Conservation (phyloP, 2,888 invertebrate species). For the Oscheius sp. region DNA sequence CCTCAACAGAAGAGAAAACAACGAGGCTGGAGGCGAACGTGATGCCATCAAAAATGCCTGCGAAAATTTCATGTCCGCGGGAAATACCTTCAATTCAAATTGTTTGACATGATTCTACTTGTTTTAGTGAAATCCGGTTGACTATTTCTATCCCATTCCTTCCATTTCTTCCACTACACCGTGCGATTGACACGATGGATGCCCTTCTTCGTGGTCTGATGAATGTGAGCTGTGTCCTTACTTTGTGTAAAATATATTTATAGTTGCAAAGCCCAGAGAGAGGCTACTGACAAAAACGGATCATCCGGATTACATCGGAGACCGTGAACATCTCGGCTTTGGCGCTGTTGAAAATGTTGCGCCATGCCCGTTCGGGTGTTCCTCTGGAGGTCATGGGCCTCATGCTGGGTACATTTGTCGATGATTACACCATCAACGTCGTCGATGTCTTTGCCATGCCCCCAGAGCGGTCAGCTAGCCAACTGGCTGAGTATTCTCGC, state of each 20-base stretch:
- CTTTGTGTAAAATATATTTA: background rate
- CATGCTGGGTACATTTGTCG: conserved; percentile 94
- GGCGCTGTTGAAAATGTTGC: conserved; percentile 96
- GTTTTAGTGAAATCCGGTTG: too few species aligned
- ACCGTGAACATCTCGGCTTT: conserved; percentile 89
- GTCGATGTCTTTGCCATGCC: conserved; percentile 99
- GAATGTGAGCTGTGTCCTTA: background rate
- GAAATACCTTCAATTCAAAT: too few species aligned
- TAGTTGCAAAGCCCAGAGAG: conserved; percentile 7
- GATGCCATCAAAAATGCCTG: too few species aligned
- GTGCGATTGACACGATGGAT: background rate
- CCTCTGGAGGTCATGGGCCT: conserved; percentile 84
- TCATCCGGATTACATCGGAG: conserved; percentile 95
- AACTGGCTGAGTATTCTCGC: too few species aligned
- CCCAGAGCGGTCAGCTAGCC: too few species aligned
- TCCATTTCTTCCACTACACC: too few species aligned
- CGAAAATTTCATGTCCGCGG: too few species aligned
- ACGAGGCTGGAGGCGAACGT: too few species aligned
- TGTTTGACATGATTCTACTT: too few species aligned
- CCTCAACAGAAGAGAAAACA: too few species aligned
- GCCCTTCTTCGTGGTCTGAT: conserved; percentile 11
- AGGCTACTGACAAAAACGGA: conserved; percentile 76
- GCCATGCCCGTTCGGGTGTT: conserved; percentile 85
- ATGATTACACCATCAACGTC: conserved; percentile 98
- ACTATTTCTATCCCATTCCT: too few species aligned